Evolutionary conservation across 2,888 invertebrate species (phyloP).

Genomic region (Eilema sororculum): DNA sequence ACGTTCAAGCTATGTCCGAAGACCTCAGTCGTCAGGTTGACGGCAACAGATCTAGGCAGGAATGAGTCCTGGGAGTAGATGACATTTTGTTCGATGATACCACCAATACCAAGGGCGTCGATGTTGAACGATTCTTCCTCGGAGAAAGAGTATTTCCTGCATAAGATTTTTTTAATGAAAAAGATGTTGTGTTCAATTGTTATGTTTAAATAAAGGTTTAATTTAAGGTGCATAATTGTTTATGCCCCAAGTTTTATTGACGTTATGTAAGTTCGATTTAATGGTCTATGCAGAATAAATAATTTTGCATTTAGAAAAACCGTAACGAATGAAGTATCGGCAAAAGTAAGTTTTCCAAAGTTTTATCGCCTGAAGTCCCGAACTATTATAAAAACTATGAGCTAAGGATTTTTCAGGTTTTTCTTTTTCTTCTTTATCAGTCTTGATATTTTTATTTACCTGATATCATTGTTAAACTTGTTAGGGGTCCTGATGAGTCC

Average conservation of each 20-base stretch:
- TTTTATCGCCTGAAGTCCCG: no score
- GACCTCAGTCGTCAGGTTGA: conserved; percentile 92
- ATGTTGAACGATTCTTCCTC: conserved; percentile 91
- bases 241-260: no score
- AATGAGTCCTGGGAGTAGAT: conserved; percentile 95
- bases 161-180: neutral
- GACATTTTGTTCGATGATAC: conserved; percentile 89
- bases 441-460: conserved; percentile 67
- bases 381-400: no score
- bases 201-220: no score
- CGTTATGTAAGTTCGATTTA: no score
- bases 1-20: conserved; percentile 93
- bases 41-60: conserved; percentile 90
- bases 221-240: no score
- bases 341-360: no score
- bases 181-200: no score
- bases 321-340: no score
- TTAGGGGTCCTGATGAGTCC: conserved; percentile 85
- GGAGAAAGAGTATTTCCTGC: conserved; percentile 92
- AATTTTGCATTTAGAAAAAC: no score
- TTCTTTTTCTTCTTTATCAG: neutral
- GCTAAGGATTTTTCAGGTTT: neutral
- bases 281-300: no score
- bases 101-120: conserved; percentile 90
- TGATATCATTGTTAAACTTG: conserved; percentile 89